A percentile compares a stretch with the other conserved stretches of the same genome.
Conservation (phyloP, 92 coral and sea anemone species). For the Epizoanthus stellaris region DNA sequence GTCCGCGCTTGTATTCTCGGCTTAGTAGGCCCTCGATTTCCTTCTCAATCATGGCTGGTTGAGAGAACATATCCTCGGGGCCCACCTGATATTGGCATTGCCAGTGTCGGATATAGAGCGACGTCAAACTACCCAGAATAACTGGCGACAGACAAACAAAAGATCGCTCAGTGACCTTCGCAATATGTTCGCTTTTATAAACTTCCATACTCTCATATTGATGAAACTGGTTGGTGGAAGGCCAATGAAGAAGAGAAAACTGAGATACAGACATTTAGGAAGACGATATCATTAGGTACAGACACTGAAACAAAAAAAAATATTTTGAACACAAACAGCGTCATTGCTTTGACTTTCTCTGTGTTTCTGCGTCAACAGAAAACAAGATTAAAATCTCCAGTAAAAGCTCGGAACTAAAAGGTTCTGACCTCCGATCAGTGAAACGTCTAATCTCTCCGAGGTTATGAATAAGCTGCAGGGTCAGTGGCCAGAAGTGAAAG, state of each 20-base stretch:
- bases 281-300: background rate
- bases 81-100: slow-evolving; percentile 14
- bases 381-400: slow-evolving; percentile 25
- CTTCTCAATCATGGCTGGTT: background rate
- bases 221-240: background rate
- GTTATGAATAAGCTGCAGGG: slow-evolving; percentile 24
- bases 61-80: slow-evolving; percentile 1
- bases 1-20: too few relatives aligned
- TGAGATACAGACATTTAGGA: background rate
- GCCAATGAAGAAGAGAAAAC: background rate
- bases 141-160: slow-evolving; percentile 44
- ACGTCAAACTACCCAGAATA: slow-evolving; percentile 7
- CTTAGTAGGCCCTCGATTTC: background rate
- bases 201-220: background rate
- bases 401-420: background rate
- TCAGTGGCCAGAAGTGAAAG: slow-evolving; percentile 7
- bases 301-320: background rate
- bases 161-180: slow-evolving; percentile 4
- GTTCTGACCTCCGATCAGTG: background rate
- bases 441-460: slow-evolving; percentile 20
- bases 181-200: background rate
- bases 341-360: too few relatives aligned
- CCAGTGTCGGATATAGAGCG: background rate
- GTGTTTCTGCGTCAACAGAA: background rate
- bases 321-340: background rate